These are phyloP conservation scores for Oreochromis spilurus DNA, from an alignment of 2,113 vertebrate species.

Conservation along the genomic window DNA sequence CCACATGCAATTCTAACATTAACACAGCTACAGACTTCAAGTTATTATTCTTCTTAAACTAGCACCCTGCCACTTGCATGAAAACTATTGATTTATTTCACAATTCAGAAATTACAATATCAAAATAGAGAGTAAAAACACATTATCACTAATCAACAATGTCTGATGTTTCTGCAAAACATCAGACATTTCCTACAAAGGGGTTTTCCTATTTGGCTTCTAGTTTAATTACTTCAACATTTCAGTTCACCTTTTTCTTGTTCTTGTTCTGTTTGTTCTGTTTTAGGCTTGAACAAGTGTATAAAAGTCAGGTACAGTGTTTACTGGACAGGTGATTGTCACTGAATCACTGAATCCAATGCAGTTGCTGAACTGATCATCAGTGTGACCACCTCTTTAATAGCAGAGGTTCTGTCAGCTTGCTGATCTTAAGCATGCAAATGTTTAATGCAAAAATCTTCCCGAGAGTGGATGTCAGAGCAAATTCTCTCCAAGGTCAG, in stretches of 20 bases:
- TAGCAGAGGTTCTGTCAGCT: not conserved
- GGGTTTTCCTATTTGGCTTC: not conserved
- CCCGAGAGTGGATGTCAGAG: not conserved
- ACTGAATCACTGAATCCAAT: not conserved
- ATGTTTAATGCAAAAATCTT: not conserved
- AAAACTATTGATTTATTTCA: rapidly evolving
- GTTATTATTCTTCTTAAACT: not conserved
- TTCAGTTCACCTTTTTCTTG: not conserved
- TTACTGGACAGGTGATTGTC: not conserved
- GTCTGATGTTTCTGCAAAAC: not conserved
- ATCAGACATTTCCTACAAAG: not conserved
- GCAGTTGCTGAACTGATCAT: not conserved
- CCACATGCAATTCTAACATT: not conserved
- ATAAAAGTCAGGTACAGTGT: not conserved
- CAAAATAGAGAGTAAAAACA: not conserved
- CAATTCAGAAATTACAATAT: not conserved
- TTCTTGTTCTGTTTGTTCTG: not conserved
- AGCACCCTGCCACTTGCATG: not conserved
- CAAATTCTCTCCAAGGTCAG: not conserved
- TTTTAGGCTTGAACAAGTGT: not conserved
- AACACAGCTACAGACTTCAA: not conserved
- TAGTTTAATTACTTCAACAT: not conserved
- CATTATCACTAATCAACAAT: not conserved
- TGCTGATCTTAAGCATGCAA: not conserved
- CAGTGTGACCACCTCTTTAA: not conserved